Evolutionary conservation across 2,888 invertebrate genomes (phyloP).

Genomic region (Hydriomena furcata): DNA sequence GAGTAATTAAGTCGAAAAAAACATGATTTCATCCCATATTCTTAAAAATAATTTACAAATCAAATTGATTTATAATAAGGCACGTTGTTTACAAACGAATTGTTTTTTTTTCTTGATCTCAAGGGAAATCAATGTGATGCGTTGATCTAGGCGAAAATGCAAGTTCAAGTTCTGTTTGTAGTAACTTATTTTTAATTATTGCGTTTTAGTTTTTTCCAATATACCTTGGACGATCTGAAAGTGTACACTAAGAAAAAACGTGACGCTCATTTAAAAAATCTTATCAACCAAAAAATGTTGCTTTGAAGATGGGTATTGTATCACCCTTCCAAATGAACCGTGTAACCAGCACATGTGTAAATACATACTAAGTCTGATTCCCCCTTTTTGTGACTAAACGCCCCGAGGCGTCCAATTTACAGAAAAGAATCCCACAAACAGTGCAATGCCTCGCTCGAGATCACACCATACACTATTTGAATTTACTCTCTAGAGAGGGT

Average conservation of each 20-base stretch:
- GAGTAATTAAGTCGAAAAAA: conserved; percentile 49
- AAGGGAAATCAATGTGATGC: too few species aligned
- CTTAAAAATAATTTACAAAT: too few species aligned
- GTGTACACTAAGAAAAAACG: neutral
- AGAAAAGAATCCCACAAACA: conserved; percentile 80
- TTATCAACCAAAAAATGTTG: conserved; percentile 13
- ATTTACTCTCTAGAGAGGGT: conserved; percentile 74
- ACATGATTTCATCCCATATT: too few species aligned
- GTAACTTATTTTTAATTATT: too few species aligned
- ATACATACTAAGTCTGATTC: conserved; percentile 48
- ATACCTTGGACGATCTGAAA: neutral
- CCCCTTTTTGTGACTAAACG: conserved; percentile 66
- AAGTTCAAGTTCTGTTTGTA: too few species aligned
- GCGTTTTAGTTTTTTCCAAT: too few species aligned
- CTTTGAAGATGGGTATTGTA: conserved; percentile 23
- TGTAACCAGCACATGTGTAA: conserved; percentile 59
- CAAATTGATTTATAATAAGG: too few species aligned
- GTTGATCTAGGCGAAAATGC: too few species aligned
- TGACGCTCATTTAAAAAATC: conserved; percentile 16
- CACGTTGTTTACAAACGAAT: too few species aligned
- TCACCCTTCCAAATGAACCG: conserved; percentile 67
- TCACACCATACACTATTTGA: conserved; percentile 81
- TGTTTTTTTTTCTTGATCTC: too few species aligned
- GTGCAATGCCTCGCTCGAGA: conserved; percentile 75
- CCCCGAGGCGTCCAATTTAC: conserved; percentile 80